Conservation (phyloP, 2,797 vertebrate genomes). For the Channa striata region DNA sequence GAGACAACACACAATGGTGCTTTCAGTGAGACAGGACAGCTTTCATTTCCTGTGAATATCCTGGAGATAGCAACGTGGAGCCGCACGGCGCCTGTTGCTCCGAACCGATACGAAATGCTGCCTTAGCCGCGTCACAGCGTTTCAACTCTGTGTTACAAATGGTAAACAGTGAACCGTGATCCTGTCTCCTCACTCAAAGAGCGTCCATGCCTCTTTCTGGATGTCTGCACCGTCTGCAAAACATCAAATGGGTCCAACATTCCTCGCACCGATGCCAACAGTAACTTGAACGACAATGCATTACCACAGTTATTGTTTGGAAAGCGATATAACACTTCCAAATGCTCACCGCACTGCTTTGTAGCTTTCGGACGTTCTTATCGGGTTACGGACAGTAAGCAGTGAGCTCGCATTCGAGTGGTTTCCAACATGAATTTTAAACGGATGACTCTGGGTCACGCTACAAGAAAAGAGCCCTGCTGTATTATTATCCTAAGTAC, state of each 20-base stretch:
- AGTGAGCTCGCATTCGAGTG: constrained; percentile 5
- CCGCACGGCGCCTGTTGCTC: constrained; percentile 22
- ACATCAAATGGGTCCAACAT: constrained; percentile 25
- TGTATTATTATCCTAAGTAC: constrained; percentile 19
- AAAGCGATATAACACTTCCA: constrained; percentile 3
- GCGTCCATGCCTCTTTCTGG: constrained; percentile 17
- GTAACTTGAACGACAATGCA: neutral
- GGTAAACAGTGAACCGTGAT: constrained; percentile 40
- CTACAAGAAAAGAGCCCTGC: constrained; percentile 13
- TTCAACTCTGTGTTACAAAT: constrained; percentile 26
- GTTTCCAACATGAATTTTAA: constrained; percentile 13
- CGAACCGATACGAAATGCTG: constrained; percentile 40
- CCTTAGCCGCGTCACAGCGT: constrained; percentile 31
- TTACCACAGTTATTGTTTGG: neutral
- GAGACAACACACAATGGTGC: constrained; percentile 46
- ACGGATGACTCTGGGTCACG: constrained; percentile 14
- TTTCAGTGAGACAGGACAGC: constrained; percentile 41
- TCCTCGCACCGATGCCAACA: neutral
- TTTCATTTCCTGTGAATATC: constrained; percentile 72
- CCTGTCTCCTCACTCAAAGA: constrained; percentile 40
- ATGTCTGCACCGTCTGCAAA: constrained; percentile 32
- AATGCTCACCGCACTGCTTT: constrained; percentile 6
- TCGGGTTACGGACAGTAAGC: constrained; percentile 2
- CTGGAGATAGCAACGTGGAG: constrained; percentile 46
- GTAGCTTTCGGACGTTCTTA: constrained; percentile 7